Evolutionary conservation across 1,140 invertebrate species (phyloP), one percentile per base, ranked within the genome.

Genomic region (Steinernema khuongi): DNA sequence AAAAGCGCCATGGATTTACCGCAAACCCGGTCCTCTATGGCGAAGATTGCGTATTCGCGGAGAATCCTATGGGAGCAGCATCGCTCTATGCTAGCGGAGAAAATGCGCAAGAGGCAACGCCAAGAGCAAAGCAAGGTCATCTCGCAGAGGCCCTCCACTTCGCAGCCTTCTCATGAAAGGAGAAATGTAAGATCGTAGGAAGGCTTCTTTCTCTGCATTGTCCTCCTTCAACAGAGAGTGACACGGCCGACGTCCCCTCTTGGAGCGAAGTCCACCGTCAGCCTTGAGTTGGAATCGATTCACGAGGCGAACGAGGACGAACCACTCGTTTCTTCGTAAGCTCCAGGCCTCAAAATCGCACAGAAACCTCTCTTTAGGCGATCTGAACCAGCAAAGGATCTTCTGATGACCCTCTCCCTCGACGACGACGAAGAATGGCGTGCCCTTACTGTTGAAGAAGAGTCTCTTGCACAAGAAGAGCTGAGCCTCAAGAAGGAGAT

Each of bases 1-100:
- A 60, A 60, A 60, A 60, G 50, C 19, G 50, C 50, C 14, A 60
- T 60, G 50, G 50, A 60, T 60, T 60, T 60, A 22, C 50, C 50
- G 4, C 50, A 60, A 60, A 60, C 50, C 11, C 22, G 26, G 50
- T 60, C 50, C 4, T 60, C 50, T 7, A 60, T 60, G 50, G 50
- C 50, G 4, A 60, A 60, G 19, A 60, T 60, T n/a, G 50, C 50
- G 11, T 60, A 60, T 22, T n/a, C 14, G 4, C 14, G 50, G 19
- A 14, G 50, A 22, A 60, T 60, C 26, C 19, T 60, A 4, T 60
- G 50, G 50, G 50, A 60, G 22, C 50, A 60, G 22, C 50, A 60
- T 60, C 50, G 50, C 14, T 60, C 50, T 14, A 60, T 22, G 11
- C 26, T 60, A 22, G 50, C 50, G 4, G 50, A 60, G 19, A 60